Base-by-base conservation (phyloP, 2,113 vertebrate species). In the Dissostichus mawsoni region DNA sequence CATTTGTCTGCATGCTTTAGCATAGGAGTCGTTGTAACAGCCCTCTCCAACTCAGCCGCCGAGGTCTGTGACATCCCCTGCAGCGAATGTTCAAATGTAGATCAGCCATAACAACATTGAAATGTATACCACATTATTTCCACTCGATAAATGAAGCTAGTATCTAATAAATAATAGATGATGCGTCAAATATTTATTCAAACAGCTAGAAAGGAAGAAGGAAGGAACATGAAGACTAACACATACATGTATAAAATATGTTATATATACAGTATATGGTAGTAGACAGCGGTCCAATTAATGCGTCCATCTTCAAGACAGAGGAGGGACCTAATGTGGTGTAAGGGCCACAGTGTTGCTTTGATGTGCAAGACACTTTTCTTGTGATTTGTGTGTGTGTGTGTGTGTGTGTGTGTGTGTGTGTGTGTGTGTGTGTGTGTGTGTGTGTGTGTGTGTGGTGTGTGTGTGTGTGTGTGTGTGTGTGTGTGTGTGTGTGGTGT, bases 121-220 rank as follows among this genome's bases (percentile, higher is more conserved):
- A 94, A 94, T 87, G 82, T 92, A 93, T 89, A 90, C 79, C 69
- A 70, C 78, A 89, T 92, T 92, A 94, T 90, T 93, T 93, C 90
- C 92, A 88, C 90, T 90, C 87, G 74, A 92, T 93, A 92, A 92
- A 92, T 94, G 90, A 92, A 92, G 89, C 87, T 82, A 29, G 76
- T 82, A 77, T 91, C 81, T 90, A 87, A 92, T 93, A 84, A 94
- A 94, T 94, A 93, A 93, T 90, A 92, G 84, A 94, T 93, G 84
- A 83, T 45, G 71, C 78, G 69, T 92, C 84, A 94, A 91, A 94
- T 93, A 94, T 94, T 92, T 91, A 94, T 93, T 92, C 80, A 80
- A 86, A 90, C 77, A 85, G 68, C 78, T 82, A 82, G 84, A 79
- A 79, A 78, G 56, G 56, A 69, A 81, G 69, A 74, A 76, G 48